Evolutionary conservation across 2,888 invertebrate genomes (phyloP).

Genomic region (Monoplex corrugatus): DNA sequence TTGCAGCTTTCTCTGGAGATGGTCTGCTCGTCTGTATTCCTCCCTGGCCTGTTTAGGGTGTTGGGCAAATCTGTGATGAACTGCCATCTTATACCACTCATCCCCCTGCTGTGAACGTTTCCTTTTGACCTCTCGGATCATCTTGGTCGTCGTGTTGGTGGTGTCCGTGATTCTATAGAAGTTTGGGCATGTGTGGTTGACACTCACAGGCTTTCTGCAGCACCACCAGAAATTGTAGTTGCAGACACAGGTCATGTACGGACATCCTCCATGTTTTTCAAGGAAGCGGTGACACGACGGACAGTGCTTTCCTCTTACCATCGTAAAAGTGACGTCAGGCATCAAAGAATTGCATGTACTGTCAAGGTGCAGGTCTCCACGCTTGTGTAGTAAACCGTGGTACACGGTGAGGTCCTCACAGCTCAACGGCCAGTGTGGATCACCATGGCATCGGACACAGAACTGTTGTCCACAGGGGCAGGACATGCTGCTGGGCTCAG

Average conservation of each 20-base stretch:
- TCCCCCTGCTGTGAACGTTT: not conserved
- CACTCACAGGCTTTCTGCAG: slow-evolving; percentile 25
- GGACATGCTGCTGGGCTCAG: slow-evolving; percentile 42
- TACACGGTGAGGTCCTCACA: slow-evolving; percentile 56
- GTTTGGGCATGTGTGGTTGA: not conserved
- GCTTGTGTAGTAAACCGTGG: slow-evolving; percentile 21
- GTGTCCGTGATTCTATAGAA: not conserved
- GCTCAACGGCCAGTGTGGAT: slow-evolving; percentile 59
- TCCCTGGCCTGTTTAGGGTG: not conserved
- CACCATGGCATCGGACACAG: slow-evolving; percentile 55
- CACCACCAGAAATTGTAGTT: slow-evolving; percentile 53
- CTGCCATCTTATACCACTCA: not conserved
- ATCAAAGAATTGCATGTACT: too few species aligned
- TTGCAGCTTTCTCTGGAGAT: not conserved
- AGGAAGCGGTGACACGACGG: slow-evolving; percentile 54
- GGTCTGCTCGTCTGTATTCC: not conserved
- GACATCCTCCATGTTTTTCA: slow-evolving; percentile 54
- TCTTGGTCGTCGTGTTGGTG: not conserved
- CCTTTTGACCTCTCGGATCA: not conserved
- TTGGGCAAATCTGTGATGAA: not conserved
- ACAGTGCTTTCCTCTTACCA: slow-evolving; percentile 53
- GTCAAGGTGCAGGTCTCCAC: not conserved
- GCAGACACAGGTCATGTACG: slow-evolving; percentile 52
- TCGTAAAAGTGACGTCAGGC: not conserved
- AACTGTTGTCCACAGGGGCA: slow-evolving; percentile 56